These are phyloP conservation scores for Ophiothrix spiculata DNA, from an alignment of 35 echinoderm and acorn worm genomes.

Conservation along the genomic window DNA sequence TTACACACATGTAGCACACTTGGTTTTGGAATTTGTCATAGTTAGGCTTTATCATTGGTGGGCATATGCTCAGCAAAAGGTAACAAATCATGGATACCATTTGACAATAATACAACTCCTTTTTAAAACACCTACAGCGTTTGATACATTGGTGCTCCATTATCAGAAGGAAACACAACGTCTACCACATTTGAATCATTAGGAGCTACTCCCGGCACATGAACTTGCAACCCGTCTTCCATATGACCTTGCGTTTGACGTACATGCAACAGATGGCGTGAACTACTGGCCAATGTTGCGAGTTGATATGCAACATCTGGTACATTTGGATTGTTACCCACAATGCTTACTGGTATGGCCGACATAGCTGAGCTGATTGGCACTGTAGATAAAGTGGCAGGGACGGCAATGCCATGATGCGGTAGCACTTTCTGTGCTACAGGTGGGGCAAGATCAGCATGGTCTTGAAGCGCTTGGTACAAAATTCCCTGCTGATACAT, in stretches of 20 bases:
- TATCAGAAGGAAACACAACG: neutral
- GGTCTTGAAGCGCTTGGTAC: no score
- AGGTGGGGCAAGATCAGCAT: no score
- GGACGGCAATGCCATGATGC: no score
- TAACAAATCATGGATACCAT: no score
- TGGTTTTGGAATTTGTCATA: no score
- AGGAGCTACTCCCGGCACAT: neutral
- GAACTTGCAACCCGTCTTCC: neutral
- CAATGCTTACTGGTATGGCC: neutral
- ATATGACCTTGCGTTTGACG: neutral
- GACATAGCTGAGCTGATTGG: no score
- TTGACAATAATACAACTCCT: no score
- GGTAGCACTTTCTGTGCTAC: no score
- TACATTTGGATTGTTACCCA: neutral
- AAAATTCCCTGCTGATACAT: no score
- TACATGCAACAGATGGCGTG: neutral
- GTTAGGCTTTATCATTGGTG: no score
- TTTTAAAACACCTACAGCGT: neutral
- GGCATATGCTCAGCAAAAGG: no score
- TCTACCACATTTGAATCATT: neutral
- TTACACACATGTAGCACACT: no score
- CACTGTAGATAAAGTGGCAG: neutral
- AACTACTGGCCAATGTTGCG: neutral
- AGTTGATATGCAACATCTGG: neutral
- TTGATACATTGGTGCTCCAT: neutral